Base-by-base conservation (phyloP, 2,888 invertebrate genomes). In the Mongoloraphidia duomilia region DNA sequence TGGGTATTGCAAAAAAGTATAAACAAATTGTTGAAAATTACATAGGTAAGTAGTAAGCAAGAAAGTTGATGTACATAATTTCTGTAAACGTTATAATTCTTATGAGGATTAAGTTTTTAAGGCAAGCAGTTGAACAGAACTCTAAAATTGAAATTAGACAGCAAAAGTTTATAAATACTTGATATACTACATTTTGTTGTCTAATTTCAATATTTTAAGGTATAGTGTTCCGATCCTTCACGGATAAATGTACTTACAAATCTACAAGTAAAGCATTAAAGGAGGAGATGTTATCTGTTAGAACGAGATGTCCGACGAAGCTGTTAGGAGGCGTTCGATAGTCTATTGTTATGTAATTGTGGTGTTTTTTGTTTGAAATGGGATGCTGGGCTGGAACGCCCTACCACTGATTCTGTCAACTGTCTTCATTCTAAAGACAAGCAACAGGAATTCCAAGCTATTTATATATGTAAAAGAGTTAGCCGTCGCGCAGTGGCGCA, bases 251-350 rank as follows among this genome's bases (percentile, higher is more conserved):
- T 12, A 38, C 12, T 38, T 39, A 39, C 40, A 39, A 39, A 14
- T 39, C 17, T 14, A 17, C 40, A 39, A 11, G 17, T 14, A 39
- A 39, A 39, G 40, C 17, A 14, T 12, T 39, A 39, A 39, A 11
- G 40, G 12, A 14, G 11, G 40, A 39, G 40, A 39, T 39, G 40
- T 39, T 39, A 39, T 39, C 40, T 39, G 40, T 39, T 14, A 39
- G 40, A 39, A 39, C 13, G 40, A 39, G 40, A 39, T 39, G 40
- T 39, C 40, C 13, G 40, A 12, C 40, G 17, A 39, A 39, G 40
- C 63, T 64, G 65, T 66, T 65, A 66, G 67, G 65, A 66, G 67
- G 67, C 67, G 67, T 67, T 39, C 65, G 63, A 66, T 66, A 60
- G 63, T 56, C 64, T 56, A 66, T 67, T 67, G 67, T 67, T 65